These are phyloP conservation scores for Tupaia chinensis DNA, from an alignment of 2,113 vertebrate species.

Conservation along the genomic window DNA sequence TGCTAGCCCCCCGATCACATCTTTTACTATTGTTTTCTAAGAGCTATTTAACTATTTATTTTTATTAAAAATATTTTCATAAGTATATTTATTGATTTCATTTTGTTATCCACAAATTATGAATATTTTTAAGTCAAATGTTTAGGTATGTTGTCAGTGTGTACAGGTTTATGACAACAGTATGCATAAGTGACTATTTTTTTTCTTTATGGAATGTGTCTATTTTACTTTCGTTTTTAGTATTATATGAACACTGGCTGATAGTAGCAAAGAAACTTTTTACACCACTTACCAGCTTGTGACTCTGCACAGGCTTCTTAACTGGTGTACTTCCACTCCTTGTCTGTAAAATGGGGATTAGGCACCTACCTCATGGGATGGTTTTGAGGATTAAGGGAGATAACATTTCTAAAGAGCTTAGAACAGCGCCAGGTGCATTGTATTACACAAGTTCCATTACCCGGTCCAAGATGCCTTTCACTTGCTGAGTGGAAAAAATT, in stretches of 20 bases:
- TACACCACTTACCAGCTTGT: not conserved
- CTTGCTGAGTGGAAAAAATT: conserved; percentile 14
- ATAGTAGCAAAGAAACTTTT: conserved; percentile 6
- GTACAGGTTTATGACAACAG: not conserved
- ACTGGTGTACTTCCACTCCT: not conserved
- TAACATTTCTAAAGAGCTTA: not conserved
- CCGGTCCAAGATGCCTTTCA: not conserved
- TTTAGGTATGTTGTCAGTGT: not conserved
- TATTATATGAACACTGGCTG: not conserved
- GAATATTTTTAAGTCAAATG: conserved; percentile 25
- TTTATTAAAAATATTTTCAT: conserved; percentile 12
- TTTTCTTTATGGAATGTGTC: conserved; percentile 15
- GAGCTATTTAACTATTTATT: conserved; percentile 7
- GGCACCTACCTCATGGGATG: not conserved
- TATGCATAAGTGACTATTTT: conserved; percentile 17
- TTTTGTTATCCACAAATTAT: conserved; percentile 33
- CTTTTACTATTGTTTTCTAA: conserved; percentile 20
- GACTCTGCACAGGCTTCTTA: not conserved
- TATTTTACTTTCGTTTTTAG: conserved; percentile 39
- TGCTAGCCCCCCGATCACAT: too few species aligned
- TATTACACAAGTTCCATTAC: not conserved
- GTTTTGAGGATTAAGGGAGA: not conserved
- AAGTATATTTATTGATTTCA: conserved; percentile 16
- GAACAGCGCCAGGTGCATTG: not conserved
- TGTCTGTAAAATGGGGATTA: conserved; percentile 13